Conservation (phyloP, 2,888 invertebrate species). For the Hyppa rectilinea region DNA sequence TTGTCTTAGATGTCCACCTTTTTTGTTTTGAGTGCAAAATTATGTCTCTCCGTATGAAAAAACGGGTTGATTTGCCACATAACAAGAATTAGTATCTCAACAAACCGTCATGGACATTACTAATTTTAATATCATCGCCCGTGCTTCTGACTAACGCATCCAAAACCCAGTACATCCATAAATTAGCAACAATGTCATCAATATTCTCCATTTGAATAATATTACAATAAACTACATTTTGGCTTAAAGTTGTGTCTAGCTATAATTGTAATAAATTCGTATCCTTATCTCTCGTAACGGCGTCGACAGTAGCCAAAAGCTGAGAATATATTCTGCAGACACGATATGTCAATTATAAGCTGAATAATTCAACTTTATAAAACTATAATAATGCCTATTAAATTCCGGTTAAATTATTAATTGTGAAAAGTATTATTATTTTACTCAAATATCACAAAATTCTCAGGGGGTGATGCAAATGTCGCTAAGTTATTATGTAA, state of each 20-base stretch:
- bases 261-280: slow-evolving; percentile 54
- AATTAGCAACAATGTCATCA: slow-evolving; percentile 55
- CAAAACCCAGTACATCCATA: slow-evolving; percentile 43
- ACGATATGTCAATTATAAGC: slow-evolving; percentile 57
- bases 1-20: neutral
- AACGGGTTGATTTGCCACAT: neutral
- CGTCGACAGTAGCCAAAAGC: slow-evolving; percentile 57
- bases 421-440: slow-evolving; percentile 31
- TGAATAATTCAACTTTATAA: slow-evolving; percentile 49
- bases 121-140: slow-evolving; percentile 8
- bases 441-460: slow-evolving; percentile 45
- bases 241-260: slow-evolving; percentile 33
- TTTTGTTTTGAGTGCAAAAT: neutral
- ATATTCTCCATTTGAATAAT: slow-evolving; percentile 55
- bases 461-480: slow-evolving; percentile 40
- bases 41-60: neutral
- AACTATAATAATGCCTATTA: slow-evolving; percentile 11
- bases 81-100: slow-evolving; percentile 3
- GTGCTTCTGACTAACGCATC: slow-evolving; percentile 34
- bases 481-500: slow-evolving; percentile 45
- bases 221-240: slow-evolving; percentile 57
- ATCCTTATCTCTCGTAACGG: slow-evolving; percentile 57
- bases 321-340: slow-evolving; percentile 47
- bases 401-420: slow-evolving; percentile 18
- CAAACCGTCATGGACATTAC: slow-evolving; percentile 16